These are phyloP conservation scores for Drosophila pandora DNA, from an alignment of 1,140 invertebrate species.

Conservation along the genomic window DNA sequence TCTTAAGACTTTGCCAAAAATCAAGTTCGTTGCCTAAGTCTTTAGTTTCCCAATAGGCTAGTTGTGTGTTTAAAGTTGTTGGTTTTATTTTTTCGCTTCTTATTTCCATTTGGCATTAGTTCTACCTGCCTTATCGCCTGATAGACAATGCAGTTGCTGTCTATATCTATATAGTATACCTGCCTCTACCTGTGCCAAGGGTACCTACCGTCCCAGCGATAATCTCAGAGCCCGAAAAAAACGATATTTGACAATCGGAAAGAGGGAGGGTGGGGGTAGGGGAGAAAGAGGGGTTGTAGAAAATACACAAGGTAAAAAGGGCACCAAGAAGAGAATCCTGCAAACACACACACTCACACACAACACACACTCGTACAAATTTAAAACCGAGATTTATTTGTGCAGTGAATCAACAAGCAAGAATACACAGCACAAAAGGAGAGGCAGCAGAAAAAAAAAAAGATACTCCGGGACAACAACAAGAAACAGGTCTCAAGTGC, in stretches of 20 bases:
- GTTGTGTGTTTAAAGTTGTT: not conserved
- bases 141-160: conserved; percentile 69
- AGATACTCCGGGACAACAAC: conserved; percentile 2
- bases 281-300: conserved; percentile 1
- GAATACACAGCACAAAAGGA: conserved; percentile 45
- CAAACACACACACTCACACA: conserved; percentile 29
- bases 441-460: conserved; percentile 13
- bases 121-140: conserved; percentile 60
- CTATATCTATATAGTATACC: not conserved
- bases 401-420: conserved; percentile 74
- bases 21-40: conserved; percentile 54
- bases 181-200: conserved; percentile 66
- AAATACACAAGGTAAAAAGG: conserved; percentile 26
- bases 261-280: conserved; percentile 30
- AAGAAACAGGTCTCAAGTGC: conserved; percentile 76
- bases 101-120: conserved; percentile 62
- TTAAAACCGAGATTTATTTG: conserved; percentile 79
- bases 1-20: not conserved
- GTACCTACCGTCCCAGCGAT: conserved; percentile 20
- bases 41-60: conserved; percentile 51
- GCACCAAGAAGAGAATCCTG: conserved; percentile 53
- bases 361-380: conserved; percentile 17
- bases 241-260: conserved; percentile 76
- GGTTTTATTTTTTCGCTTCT: conserved; percentile 18
- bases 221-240: conserved; percentile 39